Percentiles rank a stretch among this genome's conserved stretches.
Evolutionary conservation across 2,888 invertebrate species (phyloP).

Genomic region (Lithosia quadra): DNA sequence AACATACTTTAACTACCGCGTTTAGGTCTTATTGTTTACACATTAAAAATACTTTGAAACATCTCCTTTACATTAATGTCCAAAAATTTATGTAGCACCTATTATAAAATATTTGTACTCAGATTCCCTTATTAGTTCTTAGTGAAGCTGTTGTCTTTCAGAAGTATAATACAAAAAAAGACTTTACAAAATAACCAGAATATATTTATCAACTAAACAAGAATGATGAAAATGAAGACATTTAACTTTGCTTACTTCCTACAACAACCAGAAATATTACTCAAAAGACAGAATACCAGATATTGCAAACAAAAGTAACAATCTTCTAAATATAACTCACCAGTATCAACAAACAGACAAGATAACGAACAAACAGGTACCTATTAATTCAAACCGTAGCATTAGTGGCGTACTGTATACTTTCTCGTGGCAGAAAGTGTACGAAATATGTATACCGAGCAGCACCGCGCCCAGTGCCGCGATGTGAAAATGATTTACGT

Average conservation of each 20-base stretch:
- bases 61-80: neutral
- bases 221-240: neutral
- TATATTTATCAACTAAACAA: neutral
- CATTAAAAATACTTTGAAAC: too few relatives aligned
- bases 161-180: neutral
- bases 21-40: too few relatives aligned
- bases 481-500: constrained; percentile 81
- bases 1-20: neutral
- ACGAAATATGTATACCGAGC: constrained; percentile 58
- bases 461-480: constrained; percentile 40
- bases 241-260: neutral
- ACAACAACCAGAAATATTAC: neutral
- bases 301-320: neutral
- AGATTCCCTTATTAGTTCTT: neutral
- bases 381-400: constrained; percentile 20
- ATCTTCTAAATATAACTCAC: neutral
- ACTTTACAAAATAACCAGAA: neutral
- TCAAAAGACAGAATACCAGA: neutral
- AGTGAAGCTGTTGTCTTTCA: neutral
- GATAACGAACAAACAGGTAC: constrained; percentile 49
- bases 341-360: constrained; percentile 9
- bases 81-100: too few relatives aligned
- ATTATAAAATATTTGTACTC: too few relatives aligned
- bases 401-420: constrained; percentile 44
- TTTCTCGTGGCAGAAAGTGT: constrained; percentile 59